Percentiles rank a stretch among this genome's conserved stretches.
Evolutionary conservation across 2,113 vertebrate species (phyloP).

Genomic region (Gavia stellata): DNA sequence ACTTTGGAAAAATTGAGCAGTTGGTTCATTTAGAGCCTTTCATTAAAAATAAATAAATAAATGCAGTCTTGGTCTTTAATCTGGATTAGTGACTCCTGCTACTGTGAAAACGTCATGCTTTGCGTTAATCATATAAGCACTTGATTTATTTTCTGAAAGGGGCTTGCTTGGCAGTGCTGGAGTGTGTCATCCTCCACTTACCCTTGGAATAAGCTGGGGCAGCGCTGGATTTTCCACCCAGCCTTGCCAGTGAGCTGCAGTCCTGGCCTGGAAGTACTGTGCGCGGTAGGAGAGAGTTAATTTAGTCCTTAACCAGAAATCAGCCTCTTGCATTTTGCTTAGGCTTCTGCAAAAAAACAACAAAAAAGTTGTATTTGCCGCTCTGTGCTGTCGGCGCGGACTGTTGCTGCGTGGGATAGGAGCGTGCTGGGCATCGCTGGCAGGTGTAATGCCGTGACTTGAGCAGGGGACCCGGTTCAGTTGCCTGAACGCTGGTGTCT

Average conservation of each 20-base stretch:
- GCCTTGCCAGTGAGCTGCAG: background rate
- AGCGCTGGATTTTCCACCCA: background rate
- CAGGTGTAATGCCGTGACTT: background rate
- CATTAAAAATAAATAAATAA: slow-evolving; percentile 27
- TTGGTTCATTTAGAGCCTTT: background rate
- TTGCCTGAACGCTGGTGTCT: background rate
- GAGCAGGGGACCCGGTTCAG: too few species aligned
- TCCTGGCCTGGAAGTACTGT: background rate
- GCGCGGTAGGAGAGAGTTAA: background rate
- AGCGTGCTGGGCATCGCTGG: background rate
- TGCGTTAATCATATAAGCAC: background rate
- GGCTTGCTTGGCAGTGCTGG: background rate
- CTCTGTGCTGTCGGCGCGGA: background rate
- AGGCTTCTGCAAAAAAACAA: background rate
- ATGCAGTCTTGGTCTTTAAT: background rate
- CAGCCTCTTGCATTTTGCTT: background rate
- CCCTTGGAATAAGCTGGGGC: background rate
- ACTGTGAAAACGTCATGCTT: background rate
- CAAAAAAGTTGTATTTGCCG: background rate
- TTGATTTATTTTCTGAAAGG: background rate
- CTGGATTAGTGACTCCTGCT: background rate
- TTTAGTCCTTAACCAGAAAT: background rate
- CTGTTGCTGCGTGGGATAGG: background rate
- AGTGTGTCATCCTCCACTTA: background rate
- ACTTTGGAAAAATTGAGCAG: slow-evolving; percentile 7